phyloP scores from a whole-genome alignment of 2,797 vertebrate species.

The Pseudomugil tenellus region DNA sequence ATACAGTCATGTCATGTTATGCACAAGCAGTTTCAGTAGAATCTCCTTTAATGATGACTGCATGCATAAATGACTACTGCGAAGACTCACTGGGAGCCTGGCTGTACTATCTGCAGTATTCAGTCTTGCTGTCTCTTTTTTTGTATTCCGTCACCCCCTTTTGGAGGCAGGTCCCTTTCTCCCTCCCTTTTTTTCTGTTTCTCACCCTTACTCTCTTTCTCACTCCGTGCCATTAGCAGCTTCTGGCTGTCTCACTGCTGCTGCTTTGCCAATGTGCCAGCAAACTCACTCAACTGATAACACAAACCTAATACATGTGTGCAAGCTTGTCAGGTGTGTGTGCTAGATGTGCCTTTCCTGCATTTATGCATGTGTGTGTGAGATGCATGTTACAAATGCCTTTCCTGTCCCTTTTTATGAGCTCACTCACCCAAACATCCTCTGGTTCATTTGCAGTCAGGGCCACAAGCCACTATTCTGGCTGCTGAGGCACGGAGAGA shows the following conservation, averaged over 20 bases:
- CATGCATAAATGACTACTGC: conserved; percentile 37
- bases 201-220: conserved; percentile 59
- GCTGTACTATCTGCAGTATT: conserved; percentile 50
- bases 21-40: conserved; percentile 21
- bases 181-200: conserved; percentile 44
- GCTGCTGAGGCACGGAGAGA: conserved; percentile 72
- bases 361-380: conserved; percentile 12
- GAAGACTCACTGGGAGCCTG: conserved; percentile 24
- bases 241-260: conserved; percentile 67
- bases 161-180: conserved; percentile 41
- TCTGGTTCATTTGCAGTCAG: conserved; percentile 77
- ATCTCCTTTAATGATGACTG: conserved; percentile 50
- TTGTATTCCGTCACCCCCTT: conserved; percentile 44
- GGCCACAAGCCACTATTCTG: conserved; percentile 67
- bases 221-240: conserved; percentile 73
- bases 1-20: conserved; percentile 16
- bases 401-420: conserved; percentile 73
- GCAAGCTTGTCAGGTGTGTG: conserved; percentile 23
- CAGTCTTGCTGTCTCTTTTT: conserved; percentile 46
- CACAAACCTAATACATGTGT: conserved; percentile 44
- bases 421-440: conserved; percentile 75
- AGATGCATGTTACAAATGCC: conserved; percentile 70
- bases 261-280: conserved; percentile 65
- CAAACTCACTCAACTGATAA: conserved; percentile 64
- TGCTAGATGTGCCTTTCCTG: conserved; percentile 10